Evolutionary conservation across 2,113 vertebrate species (phyloP), one percentile per base, ranked within the genome.

Genomic region (Lepus europaeus): DNA sequence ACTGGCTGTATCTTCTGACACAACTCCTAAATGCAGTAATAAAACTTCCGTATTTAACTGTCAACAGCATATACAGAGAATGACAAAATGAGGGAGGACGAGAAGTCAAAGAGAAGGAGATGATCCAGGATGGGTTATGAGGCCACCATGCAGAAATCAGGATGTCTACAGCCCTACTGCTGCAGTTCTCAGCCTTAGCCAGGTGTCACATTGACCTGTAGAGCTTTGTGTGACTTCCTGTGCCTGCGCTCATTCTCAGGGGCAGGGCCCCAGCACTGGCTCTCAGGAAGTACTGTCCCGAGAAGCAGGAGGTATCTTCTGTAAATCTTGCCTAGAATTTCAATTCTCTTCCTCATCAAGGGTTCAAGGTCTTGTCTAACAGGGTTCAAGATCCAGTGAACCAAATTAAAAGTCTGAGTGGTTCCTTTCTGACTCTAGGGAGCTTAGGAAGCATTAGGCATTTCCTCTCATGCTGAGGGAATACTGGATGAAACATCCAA

Each of bases 81-180:
- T n/a, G 51, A 92, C 4, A 83, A 87, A 87, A 22, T 17, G 10
- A 72, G 2, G 10, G n/a, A 73, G 36, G 29, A 23, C 39, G 39
- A 88, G 6, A 49, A 72, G 13, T 61, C 53, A 49, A 45, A 82
- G 39, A 6, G 12, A 78, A 93, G 86, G n/a, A 70, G 39, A 74
- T 1, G 3, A 17, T 9, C 0, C 17, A 23, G 23, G 69, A 72
- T 13, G 13, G 10, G 27, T 17, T 27, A 45, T 0, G 1, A 13
- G 23, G 36, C 29, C 69, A 27, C 19, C 45, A 49, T 1, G 14
- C 39, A 20, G 10, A 0, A 3, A 64, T 1, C 1, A 29, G 59
- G n/a, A 78, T 45, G 85, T 51, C 36, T n/a, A 22, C 2, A 51
- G 1, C 39, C 20, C 13, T 91, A 6, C 36, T 22, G 63, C 39